Evolutionary conservation across 2,797 vertebrate genomes (phyloP).

Genomic region (Cyprinodon diabolis): DNA sequence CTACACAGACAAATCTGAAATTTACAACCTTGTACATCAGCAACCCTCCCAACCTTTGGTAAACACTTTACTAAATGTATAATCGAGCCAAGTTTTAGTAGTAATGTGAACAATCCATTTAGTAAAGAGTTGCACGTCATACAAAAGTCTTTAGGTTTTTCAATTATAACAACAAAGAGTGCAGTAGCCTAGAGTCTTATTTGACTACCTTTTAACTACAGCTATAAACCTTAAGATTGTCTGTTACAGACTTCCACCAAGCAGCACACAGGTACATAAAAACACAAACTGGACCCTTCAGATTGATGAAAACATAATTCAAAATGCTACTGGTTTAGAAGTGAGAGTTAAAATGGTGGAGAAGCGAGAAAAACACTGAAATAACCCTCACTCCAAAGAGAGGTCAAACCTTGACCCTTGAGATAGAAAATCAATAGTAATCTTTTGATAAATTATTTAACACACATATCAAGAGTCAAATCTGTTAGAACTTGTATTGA

Average conservation of each 20-base stretch:
- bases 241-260: not conserved
- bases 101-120: not conserved
- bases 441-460: constrained; percentile 60
- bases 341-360: constrained; percentile 38
- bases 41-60: too few relatives aligned
- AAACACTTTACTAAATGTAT: not conserved
- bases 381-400: constrained; percentile 51
- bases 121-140: not conserved
- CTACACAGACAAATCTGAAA: too few relatives aligned
- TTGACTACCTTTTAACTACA: not conserved
- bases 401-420: constrained; percentile 50
- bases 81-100: not conserved
- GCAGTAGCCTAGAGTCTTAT: not conserved
- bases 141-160: not conserved
- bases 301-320: constrained; percentile 25
- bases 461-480: constrained; percentile 29
- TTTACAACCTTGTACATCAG: too few relatives aligned
- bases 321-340: constrained; percentile 44
- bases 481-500: not conserved
- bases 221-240: not conserved
- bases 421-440: constrained; percentile 66
- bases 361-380: constrained; percentile 38
- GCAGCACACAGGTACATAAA: constrained; percentile 1
- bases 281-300: constrained; percentile 9
- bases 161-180: not conserved